These are phyloP conservation scores for Sarcophaga rosellei DNA, from an alignment of 2,888 invertebrate genomes.

Conservation along the genomic window DNA sequence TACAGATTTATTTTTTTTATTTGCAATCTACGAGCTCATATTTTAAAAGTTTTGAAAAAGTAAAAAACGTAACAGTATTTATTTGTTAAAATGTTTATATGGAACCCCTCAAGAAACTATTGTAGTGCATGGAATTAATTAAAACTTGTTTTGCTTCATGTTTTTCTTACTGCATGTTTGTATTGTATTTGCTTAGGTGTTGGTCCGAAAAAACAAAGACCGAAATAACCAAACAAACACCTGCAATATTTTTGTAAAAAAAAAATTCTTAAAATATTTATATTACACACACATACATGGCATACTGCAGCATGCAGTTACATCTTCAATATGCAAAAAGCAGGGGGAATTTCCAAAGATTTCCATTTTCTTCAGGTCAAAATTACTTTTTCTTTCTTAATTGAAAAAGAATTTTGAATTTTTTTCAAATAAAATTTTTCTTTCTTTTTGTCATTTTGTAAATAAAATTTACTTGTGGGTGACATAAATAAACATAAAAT, in stretches of 20 bases:
- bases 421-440: not conserved
- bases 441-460: not conserved
- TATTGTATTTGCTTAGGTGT: not conserved
- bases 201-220: not conserved
- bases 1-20: no score
- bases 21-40: not conserved
- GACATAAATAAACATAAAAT: not conserved
- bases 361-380: not conserved
- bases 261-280: not conserved
- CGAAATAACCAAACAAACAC: not conserved
- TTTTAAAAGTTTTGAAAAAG: not conserved
- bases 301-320: not conserved
- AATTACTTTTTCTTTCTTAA: not conserved
- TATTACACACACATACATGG: not conserved
- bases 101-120: constrained; percentile 2
- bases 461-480: not conserved
- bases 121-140: constrained; percentile 54
- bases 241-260: not conserved
- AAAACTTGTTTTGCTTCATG: constrained; percentile 41
- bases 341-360: not conserved
- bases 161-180: constrained; percentile 18
- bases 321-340: not conserved
- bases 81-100: not conserved
- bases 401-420: not conserved
- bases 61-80: not conserved